Conservation (phyloP, 2,888 invertebrate genomes). For the Hypselothyrea guttata region DNA sequence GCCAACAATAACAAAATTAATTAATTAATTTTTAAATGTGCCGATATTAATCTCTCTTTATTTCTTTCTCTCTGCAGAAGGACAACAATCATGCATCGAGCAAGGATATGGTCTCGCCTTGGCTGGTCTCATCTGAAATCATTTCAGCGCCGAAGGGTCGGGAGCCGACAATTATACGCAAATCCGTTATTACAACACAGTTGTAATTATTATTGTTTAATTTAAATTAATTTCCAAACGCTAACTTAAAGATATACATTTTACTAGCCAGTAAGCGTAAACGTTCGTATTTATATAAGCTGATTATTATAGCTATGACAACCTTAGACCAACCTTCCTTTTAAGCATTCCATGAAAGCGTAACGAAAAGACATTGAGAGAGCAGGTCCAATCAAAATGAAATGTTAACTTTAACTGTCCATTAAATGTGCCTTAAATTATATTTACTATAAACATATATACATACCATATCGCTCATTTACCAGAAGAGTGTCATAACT, state of each 20-base stretch:
- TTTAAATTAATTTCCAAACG: neutral
- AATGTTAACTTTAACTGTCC: conserved; percentile 69
- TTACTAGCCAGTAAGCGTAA: conserved; percentile 59
- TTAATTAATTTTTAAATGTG: neutral
- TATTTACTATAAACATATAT: conserved; percentile 23
- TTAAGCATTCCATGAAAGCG: conserved; percentile 61
- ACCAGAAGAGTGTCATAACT: too few species aligned
- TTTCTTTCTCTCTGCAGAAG: conserved; percentile 67
- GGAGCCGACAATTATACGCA: conserved; percentile 89
- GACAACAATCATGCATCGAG: conserved; percentile 82
- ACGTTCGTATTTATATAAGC: conserved; percentile 65
- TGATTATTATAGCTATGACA: conserved; percentile 59
- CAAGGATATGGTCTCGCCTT: conserved; percentile 88
- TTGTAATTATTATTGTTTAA: conserved; percentile 83
- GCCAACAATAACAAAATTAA: conserved; percentile 38
- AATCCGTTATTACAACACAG: conserved; percentile 94
- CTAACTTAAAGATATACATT: conserved; percentile 37
- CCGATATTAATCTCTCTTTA: neutral
- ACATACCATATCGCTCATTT: conserved; percentile 38
- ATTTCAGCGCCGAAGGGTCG: conserved; percentile 86
- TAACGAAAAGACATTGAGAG: conserved; percentile 61
- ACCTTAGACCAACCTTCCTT: conserved; percentile 58
- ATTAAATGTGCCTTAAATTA: conserved; percentile 73
- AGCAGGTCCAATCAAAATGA: conserved; percentile 71
- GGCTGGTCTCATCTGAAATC: conserved; percentile 90